Percentiles rank a stretch among this genome's conserved stretches.
These are phyloP conservation scores for Albula glossodonta DNA, from an alignment of 2,113 vertebrate species.

Conservation along the genomic window DNA sequence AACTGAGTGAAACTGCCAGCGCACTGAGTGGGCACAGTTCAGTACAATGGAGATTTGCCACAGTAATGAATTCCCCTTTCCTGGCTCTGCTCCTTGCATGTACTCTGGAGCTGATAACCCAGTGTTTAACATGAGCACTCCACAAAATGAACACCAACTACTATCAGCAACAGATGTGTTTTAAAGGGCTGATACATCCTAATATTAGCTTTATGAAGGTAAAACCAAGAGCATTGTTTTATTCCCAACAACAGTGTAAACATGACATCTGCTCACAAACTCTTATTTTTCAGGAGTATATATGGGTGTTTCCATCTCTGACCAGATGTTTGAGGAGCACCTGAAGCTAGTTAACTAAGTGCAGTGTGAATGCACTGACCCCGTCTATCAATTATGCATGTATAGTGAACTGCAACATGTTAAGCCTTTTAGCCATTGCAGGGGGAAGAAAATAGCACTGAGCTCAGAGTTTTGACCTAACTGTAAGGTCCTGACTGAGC, in stretches of 20 bases:
- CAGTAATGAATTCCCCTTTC: neutral
- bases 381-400: slow-evolving; percentile 74
- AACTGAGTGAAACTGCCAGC: neutral
- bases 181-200: neutral
- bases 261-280: slow-evolving; percentile 10
- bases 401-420: slow-evolving; percentile 73
- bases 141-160: neutral
- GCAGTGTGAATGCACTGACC: slow-evolving; percentile 63
- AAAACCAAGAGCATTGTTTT: neutral
- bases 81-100: neutral
- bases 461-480: neutral
- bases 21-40: neutral
- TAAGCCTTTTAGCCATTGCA: slow-evolving; percentile 70
- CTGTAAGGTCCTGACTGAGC: neutral
- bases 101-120: neutral
- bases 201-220: neutral
- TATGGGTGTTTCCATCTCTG: slow-evolving; percentile 45
- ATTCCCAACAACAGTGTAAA: slow-evolving; percentile 3
- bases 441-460: slow-evolving; percentile 41
- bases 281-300: slow-evolving; percentile 1
- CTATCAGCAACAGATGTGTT: neutral
- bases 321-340: slow-evolving; percentile 69
- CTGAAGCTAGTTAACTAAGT: slow-evolving; percentile 74
- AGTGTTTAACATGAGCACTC: slow-evolving; percentile 53
- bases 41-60: neutral